Percentiles rank a stretch among this genome's conserved stretches.
phyloP scores from a whole-genome alignment of 2,888 invertebrate genomes.

The Drosophila nigricruria region DNA sequence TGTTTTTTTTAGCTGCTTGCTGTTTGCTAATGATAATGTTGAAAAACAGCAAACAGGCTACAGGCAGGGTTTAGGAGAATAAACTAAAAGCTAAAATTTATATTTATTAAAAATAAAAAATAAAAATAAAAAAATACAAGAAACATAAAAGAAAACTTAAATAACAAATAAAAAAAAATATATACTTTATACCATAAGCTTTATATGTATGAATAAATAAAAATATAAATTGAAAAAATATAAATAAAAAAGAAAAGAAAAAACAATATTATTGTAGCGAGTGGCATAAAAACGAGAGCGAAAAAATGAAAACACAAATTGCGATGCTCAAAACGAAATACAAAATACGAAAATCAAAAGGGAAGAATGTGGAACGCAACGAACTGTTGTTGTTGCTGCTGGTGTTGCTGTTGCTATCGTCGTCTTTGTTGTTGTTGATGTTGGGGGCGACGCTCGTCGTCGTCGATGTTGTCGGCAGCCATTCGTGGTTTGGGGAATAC shows the following conservation, averaged over 20 bases:
- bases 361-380: conserved; percentile 78
- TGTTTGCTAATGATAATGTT: conserved; percentile 53
- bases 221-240: no score
- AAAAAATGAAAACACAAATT: conserved; percentile 74
- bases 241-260: background rate
- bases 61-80: background rate
- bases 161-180: no score
- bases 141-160: no score
- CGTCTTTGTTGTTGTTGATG: conserved; percentile 31
- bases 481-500: conserved; percentile 79
- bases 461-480: conserved; percentile 34
- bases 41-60: conserved; percentile 40
- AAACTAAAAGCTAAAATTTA: conserved; percentile 60
- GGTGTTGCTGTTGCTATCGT: conserved; percentile 18
- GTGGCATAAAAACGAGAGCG: conserved; percentile 74
- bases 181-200: no score
- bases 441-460: conserved; percentile 53
- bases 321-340: conserved; percentile 47
- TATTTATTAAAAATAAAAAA: background rate
- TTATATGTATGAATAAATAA: conserved; percentile 28
- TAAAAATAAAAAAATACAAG: no score
- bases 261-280: conserved; percentile 41
- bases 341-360: conserved; percentile 54
- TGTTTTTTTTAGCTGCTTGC: conserved; percentile 10
- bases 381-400: conserved; percentile 38